phyloP scores from a whole-genome alignment of 2,888 invertebrate species.

The Hipparchia semele region DNA sequence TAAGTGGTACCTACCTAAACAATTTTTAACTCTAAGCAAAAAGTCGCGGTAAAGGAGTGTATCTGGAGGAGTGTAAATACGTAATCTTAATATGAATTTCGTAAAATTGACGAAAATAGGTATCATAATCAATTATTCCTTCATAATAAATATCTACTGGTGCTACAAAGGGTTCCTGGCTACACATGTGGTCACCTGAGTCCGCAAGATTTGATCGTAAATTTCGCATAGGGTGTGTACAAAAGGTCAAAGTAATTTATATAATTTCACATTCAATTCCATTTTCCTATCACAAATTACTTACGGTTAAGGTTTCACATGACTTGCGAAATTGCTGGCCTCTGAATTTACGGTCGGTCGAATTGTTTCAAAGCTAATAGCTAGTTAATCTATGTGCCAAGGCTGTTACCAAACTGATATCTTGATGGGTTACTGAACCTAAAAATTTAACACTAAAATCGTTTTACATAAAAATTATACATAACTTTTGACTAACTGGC shows the following conservation, averaged over 20 bases:
- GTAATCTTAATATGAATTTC: too few relatives aligned
- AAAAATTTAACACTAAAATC: background rate
- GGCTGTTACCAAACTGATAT: background rate
- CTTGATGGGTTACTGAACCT: background rate
- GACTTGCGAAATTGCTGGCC: slow-evolving; percentile 70
- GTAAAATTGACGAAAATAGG: too few relatives aligned
- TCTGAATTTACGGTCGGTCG: slow-evolving; percentile 59
- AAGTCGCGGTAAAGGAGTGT: too few relatives aligned
- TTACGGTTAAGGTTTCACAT: slow-evolving; percentile 73
- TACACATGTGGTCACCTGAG: slow-evolving; percentile 37
- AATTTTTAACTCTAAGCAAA: too few relatives aligned
- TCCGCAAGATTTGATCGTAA: slow-evolving; percentile 46
- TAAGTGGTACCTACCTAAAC: too few relatives aligned
- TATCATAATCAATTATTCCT: background rate
- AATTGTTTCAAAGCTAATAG: slow-evolving; percentile 39
- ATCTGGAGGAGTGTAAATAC: too few relatives aligned
- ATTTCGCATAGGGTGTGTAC: slow-evolving; percentile 71
- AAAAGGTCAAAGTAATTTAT: slow-evolving; percentile 70
- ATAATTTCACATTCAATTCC: slow-evolving; percentile 80
- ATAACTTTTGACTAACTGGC: too few relatives aligned
- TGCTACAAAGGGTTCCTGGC: slow-evolving; percentile 12
- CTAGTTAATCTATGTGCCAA: background rate
- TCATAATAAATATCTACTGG: background rate
- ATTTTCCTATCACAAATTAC: slow-evolving; percentile 80
- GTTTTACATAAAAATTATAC: background rate